Evolutionary conservation across 2,888 invertebrate genomes (phyloP).

Genomic region (Hirtodrosophila histrioides): DNA sequence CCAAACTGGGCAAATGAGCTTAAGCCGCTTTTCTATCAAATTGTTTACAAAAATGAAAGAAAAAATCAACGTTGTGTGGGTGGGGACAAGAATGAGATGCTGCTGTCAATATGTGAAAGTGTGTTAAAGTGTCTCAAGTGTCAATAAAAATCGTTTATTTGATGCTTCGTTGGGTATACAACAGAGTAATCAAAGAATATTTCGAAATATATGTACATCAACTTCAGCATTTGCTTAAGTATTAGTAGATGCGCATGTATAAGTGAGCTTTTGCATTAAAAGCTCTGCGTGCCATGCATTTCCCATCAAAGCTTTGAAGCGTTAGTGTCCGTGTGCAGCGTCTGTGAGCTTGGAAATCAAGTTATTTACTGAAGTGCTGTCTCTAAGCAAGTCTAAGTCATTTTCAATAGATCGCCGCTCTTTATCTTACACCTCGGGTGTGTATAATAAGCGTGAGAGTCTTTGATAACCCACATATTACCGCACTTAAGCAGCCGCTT

Average conservation of each 20-base stretch:
- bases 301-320: too few relatives aligned
- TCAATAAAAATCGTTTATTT: slow-evolving; percentile 43
- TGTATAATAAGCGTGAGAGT: slow-evolving; percentile 37
- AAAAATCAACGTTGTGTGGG: slow-evolving; percentile 4
- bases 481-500: slow-evolving; percentile 24
- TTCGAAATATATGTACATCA: not conserved
- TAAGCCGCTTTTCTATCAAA: slow-evolving; percentile 36
- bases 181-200: slow-evolving; percentile 5
- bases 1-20: slow-evolving; percentile 18
- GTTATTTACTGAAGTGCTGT: too few relatives aligned
- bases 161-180: slow-evolving; percentile 6
- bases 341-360: too few relatives aligned
- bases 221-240: too few relatives aligned
- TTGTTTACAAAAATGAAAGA: slow-evolving; percentile 2
- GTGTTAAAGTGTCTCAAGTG: slow-evolving; percentile 47
- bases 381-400: slow-evolving; percentile 2
- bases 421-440: not conserved
- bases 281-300: too few relatives aligned
- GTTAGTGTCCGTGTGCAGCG: too few relatives aligned
- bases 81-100: slow-evolving; percentile 2
- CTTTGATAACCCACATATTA: slow-evolving; percentile 41
- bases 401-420: slow-evolving; percentile 6
- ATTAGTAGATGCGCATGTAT: too few relatives aligned
- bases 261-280: too few relatives aligned
- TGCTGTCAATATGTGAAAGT: slow-evolving; percentile 35